Evolutionary conservation across 2,888 invertebrate genomes (phyloP), one percentile per base, ranked within the genome.

Genomic region (Gastrophysa polygoni): DNA sequence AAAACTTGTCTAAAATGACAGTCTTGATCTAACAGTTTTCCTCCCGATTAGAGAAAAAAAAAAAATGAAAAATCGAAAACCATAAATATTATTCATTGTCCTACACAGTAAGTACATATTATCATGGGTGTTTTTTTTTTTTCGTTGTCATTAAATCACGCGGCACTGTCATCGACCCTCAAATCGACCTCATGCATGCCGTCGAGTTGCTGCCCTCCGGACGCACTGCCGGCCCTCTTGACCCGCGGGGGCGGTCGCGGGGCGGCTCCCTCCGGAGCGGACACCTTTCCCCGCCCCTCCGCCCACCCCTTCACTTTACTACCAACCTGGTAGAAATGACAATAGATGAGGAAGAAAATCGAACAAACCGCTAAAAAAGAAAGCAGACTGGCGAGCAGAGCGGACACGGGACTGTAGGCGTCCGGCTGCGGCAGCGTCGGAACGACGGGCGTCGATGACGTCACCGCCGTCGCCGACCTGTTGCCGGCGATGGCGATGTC

Each of bases 261-360:
- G 2, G 57, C 61, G 49, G 43, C 44, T n/a, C n/a, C n/a, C n/a
- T n/a, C n/a, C n/a, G n/a, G n/a, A 34, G 7, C 46, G 52, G 7
- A 38, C 56, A 57, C 47, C 21, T 17, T 47, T 3, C 17, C 47
- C 16, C 68, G 62, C 10, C 64, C 66, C 51, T 69, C 71, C 44
- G 90, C 79, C 77, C 89, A 83, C 68, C 82, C 84, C 81, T 89
- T 90, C 70, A 91, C 85, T 69, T 85, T 85, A 77, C 85, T 85
- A 73, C 89, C 88, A 74, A 90, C 87, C 80, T 90, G 88, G 83
- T 91, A 91, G 78, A 90, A 91, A 80, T 91, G 91, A 74, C 90
- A 82, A 81, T 91, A 92, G 73, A 91, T 83, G 63, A 88, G 85
- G 66, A 87, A 88, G 76, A 91, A 83, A 70, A 86, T 81, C 63